Evolutionary conservation across 2,888 invertebrate species (phyloP).

Genomic region (Acrocyrtus sp.): DNA sequence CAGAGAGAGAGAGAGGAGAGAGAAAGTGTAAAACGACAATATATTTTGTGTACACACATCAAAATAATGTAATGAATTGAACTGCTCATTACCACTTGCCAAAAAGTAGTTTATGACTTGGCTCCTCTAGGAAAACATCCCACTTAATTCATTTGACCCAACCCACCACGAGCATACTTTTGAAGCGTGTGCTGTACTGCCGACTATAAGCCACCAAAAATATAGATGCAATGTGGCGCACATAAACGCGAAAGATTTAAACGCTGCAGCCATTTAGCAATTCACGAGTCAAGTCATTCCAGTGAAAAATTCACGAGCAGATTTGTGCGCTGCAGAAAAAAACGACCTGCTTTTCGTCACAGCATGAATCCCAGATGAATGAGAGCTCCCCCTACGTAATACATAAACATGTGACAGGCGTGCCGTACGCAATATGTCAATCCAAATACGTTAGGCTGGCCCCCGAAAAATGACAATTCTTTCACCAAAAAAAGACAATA

Average conservation of each 20-base stretch:
- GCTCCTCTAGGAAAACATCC: slow-evolving; percentile 19
- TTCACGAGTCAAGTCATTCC: no score
- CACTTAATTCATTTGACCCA: slow-evolving; percentile 31
- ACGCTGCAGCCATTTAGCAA: no score
- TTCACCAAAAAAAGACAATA: slow-evolving; percentile 15
- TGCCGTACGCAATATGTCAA: neutral
- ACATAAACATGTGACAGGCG: neutral
- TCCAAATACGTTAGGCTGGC: neutral
- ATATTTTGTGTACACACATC: neutral
- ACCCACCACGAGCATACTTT: slow-evolving; percentile 23
- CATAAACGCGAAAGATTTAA: no score
- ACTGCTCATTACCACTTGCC: slow-evolving; percentile 43
- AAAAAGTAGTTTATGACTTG: slow-evolving; percentile 43
- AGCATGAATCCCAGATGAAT: neutral
- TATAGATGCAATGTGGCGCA: no score
- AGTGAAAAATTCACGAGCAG: neutral
- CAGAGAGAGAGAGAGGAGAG: neutral
- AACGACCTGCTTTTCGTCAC: neutral
- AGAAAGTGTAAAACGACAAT: neutral
- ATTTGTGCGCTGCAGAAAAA: neutral
- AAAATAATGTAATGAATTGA: slow-evolving; percentile 2
- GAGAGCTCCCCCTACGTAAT: neutral
- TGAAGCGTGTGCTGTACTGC: no score
- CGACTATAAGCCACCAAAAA: no score
- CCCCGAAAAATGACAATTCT: slow-evolving; percentile 18